These are phyloP conservation scores for Euborellia annulipes DNA, from an alignment of 1,140 invertebrate genomes.

Conservation along the genomic window DNA sequence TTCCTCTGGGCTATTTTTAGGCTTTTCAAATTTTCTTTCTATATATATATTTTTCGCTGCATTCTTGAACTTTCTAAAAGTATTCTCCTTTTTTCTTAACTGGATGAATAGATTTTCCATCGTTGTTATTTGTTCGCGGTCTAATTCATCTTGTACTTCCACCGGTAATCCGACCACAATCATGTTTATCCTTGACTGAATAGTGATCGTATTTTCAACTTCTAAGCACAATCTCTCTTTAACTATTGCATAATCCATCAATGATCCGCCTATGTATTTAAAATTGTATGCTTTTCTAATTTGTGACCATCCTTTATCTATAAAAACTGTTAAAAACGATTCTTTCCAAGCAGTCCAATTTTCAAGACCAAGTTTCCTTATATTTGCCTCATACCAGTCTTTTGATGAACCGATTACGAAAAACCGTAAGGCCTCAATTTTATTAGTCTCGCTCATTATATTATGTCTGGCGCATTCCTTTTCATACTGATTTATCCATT, in stretches of 20 bases:
- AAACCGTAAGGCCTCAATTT: slow-evolving; percentile 6
- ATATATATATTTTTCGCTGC: no score
- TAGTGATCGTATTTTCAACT: slow-evolving; percentile 1
- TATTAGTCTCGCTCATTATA: not conserved
- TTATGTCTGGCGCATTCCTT: slow-evolving; percentile 1
- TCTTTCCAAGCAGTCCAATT: slow-evolving; percentile 5
- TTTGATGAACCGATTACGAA: slow-evolving; percentile 2
- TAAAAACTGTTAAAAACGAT: slow-evolving; percentile 4
- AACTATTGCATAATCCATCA: not conserved
- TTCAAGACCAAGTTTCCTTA: slow-evolving; percentile 1
- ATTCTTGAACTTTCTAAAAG: not conserved
- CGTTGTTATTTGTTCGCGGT: slow-evolving; percentile 4
- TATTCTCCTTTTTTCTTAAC: slow-evolving; percentile 1
- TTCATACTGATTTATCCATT: slow-evolving; percentile 4
- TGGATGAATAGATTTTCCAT: slow-evolving; percentile 2
- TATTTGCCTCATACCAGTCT: slow-evolving; percentile 6
- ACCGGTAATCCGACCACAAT: slow-evolving; percentile 1
- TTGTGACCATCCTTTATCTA: slow-evolving; percentile 4
- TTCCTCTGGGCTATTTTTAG: no score
- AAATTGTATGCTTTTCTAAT: slow-evolving; percentile 4
- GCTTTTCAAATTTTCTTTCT: no score
- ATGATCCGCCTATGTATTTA: slow-evolving; percentile 5
- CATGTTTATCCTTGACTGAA: slow-evolving; percentile 3
- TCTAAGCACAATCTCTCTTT: slow-evolving; percentile 1
- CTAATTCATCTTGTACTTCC: slow-evolving; percentile 5